A percentile compares a stretch with the other conserved stretches of the same genome.
Conservation (phyloP, 2,113 vertebrate genomes). For the Aspiorhynchus laticeps region DNA sequence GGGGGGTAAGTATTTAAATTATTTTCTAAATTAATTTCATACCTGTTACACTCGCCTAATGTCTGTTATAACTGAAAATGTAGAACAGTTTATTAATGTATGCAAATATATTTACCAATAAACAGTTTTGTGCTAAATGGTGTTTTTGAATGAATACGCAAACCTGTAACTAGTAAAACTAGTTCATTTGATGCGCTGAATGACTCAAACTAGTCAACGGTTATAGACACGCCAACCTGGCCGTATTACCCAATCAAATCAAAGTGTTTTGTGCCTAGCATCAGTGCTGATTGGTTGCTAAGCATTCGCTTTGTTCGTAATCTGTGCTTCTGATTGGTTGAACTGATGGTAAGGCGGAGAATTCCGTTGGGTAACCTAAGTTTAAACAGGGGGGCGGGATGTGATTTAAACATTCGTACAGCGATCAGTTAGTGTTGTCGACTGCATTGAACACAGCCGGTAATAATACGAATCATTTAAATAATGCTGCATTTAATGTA, state of each 20-base stretch:
- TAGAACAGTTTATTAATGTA: conserved; percentile 2
- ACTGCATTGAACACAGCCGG: conserved; percentile 26
- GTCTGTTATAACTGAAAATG: not conserved
- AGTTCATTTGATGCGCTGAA: not conserved
- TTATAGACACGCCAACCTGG: conserved; percentile 30
- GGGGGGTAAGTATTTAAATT: not conserved
- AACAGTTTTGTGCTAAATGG: not conserved
- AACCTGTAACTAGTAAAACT: not conserved
- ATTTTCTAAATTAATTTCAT: conserved; percentile 5
- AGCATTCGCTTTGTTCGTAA: conserved; percentile 62
- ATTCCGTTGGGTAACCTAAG: not conserved
- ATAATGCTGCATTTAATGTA: not conserved
- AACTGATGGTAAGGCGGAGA: not conserved
- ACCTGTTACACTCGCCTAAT: not conserved
- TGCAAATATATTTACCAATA: not conserved
- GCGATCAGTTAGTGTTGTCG: not conserved
- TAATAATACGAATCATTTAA: not conserved
- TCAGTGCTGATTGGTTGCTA: conserved; percentile 51
- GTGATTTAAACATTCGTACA: conserved; percentile 52
- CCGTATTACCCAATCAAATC: conserved; percentile 58
- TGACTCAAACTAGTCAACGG: conserved; percentile 37
- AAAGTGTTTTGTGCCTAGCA: not conserved
- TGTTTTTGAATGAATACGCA: not conserved
- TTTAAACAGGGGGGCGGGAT: conserved; percentile 74
- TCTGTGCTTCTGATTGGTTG: conserved; percentile 64